Evolutionary conservation across 2,797 vertebrate species (phyloP).

Genomic region (Carduelis carduelis): DNA sequence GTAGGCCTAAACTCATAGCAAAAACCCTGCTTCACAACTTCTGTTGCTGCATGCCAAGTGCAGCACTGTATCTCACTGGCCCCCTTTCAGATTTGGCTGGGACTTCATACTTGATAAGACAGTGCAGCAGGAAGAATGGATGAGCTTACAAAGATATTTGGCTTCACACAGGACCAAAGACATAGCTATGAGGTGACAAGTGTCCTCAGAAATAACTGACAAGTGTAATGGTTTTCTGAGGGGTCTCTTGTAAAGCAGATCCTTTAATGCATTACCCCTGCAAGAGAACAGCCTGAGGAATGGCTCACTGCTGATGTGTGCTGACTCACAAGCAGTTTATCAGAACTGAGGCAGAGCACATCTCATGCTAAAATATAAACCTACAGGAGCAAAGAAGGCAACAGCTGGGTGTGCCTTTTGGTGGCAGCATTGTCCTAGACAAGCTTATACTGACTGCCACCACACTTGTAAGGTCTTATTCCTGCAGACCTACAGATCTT

Average conservation of each 20-base stretch:
- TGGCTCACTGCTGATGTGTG: fast-evolving
- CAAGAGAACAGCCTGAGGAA: neutral
- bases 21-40: neutral
- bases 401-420: slow-evolving; percentile 22
- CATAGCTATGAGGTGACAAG: neutral
- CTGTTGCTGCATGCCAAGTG: neutral
- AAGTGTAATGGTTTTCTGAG: neutral
- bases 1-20: neutral
- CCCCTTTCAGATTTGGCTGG: neutral
- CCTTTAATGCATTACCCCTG: neutral
- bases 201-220: neutral
- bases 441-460: neutral
- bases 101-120: neutral
- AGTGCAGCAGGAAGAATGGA: neutral
- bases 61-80: neutral
- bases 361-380: neutral
- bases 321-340: neutral
- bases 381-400: neutral
- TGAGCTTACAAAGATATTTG: neutral
- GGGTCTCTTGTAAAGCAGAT: neutral
- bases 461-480: neutral
- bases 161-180: neutral
- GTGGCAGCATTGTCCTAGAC: slow-evolving; percentile 53
- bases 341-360: neutral
- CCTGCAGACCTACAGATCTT: neutral